Conservation (phyloP, 2,113 vertebrate species). For the Datnioides undecimradiatus region DNA sequence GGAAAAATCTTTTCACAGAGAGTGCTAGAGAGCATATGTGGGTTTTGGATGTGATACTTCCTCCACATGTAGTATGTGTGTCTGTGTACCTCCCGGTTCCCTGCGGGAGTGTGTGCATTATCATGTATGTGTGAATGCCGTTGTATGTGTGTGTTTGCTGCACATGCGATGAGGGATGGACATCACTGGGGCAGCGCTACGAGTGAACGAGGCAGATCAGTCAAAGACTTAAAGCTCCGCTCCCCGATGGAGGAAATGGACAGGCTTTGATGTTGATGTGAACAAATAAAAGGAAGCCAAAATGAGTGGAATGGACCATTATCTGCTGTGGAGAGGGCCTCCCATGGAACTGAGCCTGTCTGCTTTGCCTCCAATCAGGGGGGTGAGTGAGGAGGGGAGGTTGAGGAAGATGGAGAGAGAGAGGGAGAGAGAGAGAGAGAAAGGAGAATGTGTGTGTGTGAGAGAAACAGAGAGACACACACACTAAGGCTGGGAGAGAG, state of each 20-base stretch:
- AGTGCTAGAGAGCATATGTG: background rate
- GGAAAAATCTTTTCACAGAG: background rate
- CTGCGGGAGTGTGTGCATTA: background rate
- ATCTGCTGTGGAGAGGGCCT: conserved; percentile 72
- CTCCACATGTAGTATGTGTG: background rate
- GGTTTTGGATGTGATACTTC: background rate
- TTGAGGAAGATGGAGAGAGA: conserved; percentile 53
- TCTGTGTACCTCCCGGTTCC: background rate
- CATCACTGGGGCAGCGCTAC: conserved; percentile 67
- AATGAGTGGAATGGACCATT: conserved; percentile 77
- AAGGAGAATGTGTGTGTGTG: conserved; percentile 17
- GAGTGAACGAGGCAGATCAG: conserved; percentile 73
- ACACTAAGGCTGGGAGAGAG: conserved; percentile 34
- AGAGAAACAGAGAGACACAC: conserved; percentile 40
- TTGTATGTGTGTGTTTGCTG: conserved; percentile 32
- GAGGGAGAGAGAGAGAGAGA: conserved; percentile 25
- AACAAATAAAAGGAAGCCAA: conserved; percentile 81
- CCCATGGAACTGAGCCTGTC: conserved; percentile 67
- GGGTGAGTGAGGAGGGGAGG: conserved; percentile 3
- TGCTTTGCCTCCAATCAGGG: conserved; percentile 60
- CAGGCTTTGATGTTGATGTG: conserved; percentile 83
- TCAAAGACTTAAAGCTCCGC: conserved; percentile 77
- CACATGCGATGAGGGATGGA: conserved; percentile 71
- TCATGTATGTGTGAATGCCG: background rate
- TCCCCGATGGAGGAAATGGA: conserved; percentile 71